Evolutionary conservation across 2,888 invertebrate species (phyloP), one percentile per base, ranked within the genome.

Genomic region (Catocala nupta): DNA sequence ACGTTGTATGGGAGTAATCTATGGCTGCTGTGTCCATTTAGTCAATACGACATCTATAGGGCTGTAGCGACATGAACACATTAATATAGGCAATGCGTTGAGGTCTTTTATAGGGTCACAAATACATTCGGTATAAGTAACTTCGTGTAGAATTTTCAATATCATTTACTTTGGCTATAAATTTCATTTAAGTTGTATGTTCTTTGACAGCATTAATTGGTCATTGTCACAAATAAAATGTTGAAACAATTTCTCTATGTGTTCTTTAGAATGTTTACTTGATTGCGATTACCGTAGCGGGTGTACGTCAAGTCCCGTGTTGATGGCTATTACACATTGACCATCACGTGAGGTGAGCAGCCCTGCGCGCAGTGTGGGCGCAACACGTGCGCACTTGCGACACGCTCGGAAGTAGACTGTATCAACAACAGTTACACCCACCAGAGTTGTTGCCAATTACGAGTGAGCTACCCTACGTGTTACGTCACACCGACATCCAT

Each of bases 321-420:
- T 65, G 43, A 33, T 56, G 53, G 63, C 53, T 65, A 68, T 70
- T 78, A 73, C 65, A 69, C 66, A 70, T 65, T 62, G 60, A 44
- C 47, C 52, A 12, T 75, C 74, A 77, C 72, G 75, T 73, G 80
- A 61, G 61, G 54, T 49, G 55, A 59, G 54, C 68, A 75, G 61
- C 80, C 73, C 81, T 73, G 67, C 63, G 65, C 68, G 63, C 48
- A 55, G 64, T 59, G 76, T 80, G 78, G 77, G 81, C 68, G 73
- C 59, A 59, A 75, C 83, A 82, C 82, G 80, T 83, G 82, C 75
- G 62, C 74, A 71, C 74, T 87, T 88, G 83, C 87, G 83, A 80
- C 84, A 88, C 72, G 75, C 71, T 85, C 83, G 87, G 87, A 88
- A 87, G 85, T 84, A 75, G 75, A 78, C 79, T 78, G 77, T 80